Evolutionary conservation across 2,797 vertebrate species (phyloP).

Genomic region (Glossophaga mutica): DNA sequence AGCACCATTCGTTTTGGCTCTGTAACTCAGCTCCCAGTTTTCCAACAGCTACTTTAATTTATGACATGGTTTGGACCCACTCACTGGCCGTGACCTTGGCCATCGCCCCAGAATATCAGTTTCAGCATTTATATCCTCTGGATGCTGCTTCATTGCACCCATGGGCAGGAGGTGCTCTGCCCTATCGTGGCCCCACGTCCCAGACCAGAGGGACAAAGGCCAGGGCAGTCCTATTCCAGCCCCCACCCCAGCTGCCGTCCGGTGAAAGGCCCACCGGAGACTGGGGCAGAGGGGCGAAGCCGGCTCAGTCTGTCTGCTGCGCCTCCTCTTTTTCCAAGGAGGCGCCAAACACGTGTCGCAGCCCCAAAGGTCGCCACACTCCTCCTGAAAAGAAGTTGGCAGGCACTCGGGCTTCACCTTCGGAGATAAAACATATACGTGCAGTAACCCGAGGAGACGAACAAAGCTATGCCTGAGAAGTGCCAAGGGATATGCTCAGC

Average conservation of each 20-base stretch:
- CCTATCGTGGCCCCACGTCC: neutral
- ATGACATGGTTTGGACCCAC: conserved; percentile 39
- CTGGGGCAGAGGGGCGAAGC: rapidly evolving
- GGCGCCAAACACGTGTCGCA: neutral
- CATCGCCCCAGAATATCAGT: conserved; percentile 56
- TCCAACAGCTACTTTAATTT: conserved; percentile 44
- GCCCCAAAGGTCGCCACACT: neutral
- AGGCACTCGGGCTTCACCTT: neutral
- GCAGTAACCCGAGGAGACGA: neutral
- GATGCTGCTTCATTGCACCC: neutral
- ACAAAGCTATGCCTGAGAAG: neutral
- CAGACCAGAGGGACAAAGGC: neutral
- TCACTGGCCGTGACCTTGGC: conserved; percentile 53
- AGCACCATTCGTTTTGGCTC: neutral
- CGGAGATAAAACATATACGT: neutral
- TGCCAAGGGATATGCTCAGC: rapidly evolving
- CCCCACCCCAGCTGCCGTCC: rapidly evolving
- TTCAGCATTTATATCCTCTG: conserved; percentile 26
- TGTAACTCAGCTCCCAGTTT: neutral
- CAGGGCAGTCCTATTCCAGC: neutral
- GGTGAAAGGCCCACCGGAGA: rapidly evolving
- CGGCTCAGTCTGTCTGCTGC: neutral
- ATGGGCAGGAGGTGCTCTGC: neutral
- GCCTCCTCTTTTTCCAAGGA: rapidly evolving
- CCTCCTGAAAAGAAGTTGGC: neutral